Percentiles rank a stretch among this genome's conserved stretches.
Conservation (phyloP, 2,113 vertebrate genomes). For the Illadopsis cleaveri region DNA sequence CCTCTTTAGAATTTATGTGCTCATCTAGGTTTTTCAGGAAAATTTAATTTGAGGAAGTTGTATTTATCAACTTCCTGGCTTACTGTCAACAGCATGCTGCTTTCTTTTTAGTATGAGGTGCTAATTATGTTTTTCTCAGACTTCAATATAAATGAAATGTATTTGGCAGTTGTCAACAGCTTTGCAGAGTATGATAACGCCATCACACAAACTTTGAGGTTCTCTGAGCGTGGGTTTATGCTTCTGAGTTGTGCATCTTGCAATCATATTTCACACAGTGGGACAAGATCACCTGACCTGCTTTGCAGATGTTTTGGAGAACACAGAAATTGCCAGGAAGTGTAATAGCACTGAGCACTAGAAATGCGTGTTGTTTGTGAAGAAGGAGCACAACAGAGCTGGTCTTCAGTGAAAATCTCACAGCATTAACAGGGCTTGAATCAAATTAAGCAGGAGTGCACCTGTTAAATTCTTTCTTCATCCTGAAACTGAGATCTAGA, state of each 20-base stretch:
- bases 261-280: neutral
- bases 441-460: neutral
- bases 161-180: slow-evolving; percentile 44
- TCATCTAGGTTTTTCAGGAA: slow-evolving; percentile 16
- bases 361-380: neutral
- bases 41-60: slow-evolving; percentile 59
- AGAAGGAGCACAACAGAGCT: neutral
- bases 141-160: slow-evolving; percentile 48
- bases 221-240: neutral
- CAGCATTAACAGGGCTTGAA: neutral
- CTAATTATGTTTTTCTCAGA: slow-evolving; percentile 59
- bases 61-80: slow-evolving; percentile 62
- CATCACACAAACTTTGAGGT: neutral
- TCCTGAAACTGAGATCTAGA: neutral
- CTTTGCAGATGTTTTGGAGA: neutral
- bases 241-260: neutral
- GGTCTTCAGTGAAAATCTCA: neutral
- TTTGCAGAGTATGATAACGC: neutral
- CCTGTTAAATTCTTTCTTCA: neutral
- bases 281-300: neutral
- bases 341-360: neutral
- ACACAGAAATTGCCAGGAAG: neutral
- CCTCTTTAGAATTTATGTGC: slow-evolving; percentile 25
- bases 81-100: neutral
- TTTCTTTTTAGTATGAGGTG: slow-evolving; percentile 45